Percentiles rank a stretch among this genome's conserved stretches.
Evolutionary conservation across 2,113 vertebrate genomes (phyloP).

Genomic region (Notiomystis cincta): DNA sequence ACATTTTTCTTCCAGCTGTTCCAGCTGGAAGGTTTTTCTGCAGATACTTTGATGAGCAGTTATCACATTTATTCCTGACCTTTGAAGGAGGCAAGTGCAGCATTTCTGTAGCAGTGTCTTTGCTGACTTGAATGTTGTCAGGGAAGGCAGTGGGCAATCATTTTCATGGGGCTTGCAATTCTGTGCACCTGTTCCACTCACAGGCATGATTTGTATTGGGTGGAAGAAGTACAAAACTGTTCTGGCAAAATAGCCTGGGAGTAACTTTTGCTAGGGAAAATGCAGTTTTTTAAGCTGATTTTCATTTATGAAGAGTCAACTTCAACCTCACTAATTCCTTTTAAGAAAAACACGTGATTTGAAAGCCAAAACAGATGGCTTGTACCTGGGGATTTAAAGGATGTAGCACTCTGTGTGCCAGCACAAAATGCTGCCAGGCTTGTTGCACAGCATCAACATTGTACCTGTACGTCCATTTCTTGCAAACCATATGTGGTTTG

Average conservation of each 20-base stretch:
- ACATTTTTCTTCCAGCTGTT: neutral
- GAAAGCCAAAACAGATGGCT: neutral
- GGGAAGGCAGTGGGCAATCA: neutral
- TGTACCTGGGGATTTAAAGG: neutral
- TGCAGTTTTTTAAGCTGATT: neutral
- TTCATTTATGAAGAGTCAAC: neutral
- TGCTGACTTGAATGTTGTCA: neutral
- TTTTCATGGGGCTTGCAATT: neutral
- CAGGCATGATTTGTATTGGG: neutral
- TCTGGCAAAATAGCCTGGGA: neutral
- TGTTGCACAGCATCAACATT: neutral
- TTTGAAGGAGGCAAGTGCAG: neutral
- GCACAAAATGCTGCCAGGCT: neutral
- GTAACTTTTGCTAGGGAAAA: neutral
- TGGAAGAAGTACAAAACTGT: neutral
- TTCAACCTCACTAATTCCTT: neutral
- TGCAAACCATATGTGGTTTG: neutral
- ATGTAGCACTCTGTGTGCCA: neutral
- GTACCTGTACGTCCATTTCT: neutral
- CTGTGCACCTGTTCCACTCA: neutral
- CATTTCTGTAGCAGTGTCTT: neutral
- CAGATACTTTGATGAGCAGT: neutral
- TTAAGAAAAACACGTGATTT: neutral
- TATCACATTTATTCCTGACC: neutral
- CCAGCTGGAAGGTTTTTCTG: neutral